These are phyloP conservation scores for Macrostomum lignano DNA, from an alignment of 1,140 invertebrate species.

Conservation along the genomic window DNA sequence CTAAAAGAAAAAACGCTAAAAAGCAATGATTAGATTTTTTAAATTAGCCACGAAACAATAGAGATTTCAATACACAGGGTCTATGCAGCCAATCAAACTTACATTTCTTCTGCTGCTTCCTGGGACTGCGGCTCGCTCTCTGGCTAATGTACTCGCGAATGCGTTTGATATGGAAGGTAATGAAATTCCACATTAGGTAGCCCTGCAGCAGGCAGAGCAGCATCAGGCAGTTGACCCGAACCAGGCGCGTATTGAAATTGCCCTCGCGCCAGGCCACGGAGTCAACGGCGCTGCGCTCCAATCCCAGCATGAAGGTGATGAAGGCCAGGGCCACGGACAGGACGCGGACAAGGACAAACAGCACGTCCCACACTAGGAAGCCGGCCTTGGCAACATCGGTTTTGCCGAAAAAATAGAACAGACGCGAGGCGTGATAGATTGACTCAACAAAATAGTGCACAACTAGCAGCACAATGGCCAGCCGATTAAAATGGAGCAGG, in stretches of 20 bases:
- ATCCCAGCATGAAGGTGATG: too few relatives aligned
- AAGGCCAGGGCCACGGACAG: constrained; percentile 54
- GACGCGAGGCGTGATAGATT: constrained; percentile 49
- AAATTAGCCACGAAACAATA: too few relatives aligned
- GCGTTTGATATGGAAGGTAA: constrained; percentile 44
- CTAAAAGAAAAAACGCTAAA: too few relatives aligned
- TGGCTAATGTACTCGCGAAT: constrained; percentile 44
- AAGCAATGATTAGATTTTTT: too few relatives aligned
- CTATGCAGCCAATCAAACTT: too few relatives aligned
- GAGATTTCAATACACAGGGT: too few relatives aligned
- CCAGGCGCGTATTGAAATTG: too few relatives aligned
- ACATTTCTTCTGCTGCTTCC: too few relatives aligned
- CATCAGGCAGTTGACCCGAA: constrained; percentile 38
- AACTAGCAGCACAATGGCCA: constrained; percentile 55
- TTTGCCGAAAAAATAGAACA: constrained; percentile 66
- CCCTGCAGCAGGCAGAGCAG: constrained; percentile 46
- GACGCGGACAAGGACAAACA: constrained; percentile 54
- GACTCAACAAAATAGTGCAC: constrained; percentile 68
- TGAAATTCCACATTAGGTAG: too few relatives aligned
- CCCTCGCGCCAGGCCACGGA: too few relatives aligned
- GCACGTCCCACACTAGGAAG: constrained; percentile 44
- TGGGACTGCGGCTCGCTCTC: too few relatives aligned
- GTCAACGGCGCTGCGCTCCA: too few relatives aligned
- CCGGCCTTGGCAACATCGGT: constrained; percentile 21
- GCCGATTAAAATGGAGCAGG: constrained; percentile 59